These are phyloP conservation scores for Polydrusus tereticollis DNA, from an alignment of 2,888 invertebrate species.

Conservation along the genomic window DNA sequence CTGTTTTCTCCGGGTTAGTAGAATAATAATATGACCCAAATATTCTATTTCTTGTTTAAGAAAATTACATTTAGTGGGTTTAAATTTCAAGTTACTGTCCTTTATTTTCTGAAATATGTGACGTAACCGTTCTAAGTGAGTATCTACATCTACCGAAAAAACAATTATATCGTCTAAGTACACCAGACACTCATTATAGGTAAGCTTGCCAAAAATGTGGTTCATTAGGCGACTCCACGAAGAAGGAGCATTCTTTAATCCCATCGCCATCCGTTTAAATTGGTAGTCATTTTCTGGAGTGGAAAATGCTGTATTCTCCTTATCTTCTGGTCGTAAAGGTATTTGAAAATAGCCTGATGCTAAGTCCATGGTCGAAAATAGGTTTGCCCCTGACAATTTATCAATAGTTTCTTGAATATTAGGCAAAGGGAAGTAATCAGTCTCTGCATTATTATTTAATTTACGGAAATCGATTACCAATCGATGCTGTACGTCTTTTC, in stretches of 20 bases:
- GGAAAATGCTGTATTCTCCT: conserved; percentile 53
- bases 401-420: conserved; percentile 56
- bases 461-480: conserved; percentile 47
- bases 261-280: no score
- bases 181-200: conserved; percentile 44
- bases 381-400: conserved; percentile 51
- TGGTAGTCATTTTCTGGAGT: conserved; percentile 53
- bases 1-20: conserved; percentile 21
- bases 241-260: conserved; percentile 58
- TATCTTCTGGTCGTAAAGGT: conserved; percentile 44
- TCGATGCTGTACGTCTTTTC: conserved; percentile 46
- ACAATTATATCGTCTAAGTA: conserved; percentile 39
- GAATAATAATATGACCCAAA: conserved; percentile 47
- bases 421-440: conserved; percentile 51
- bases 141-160: conserved; percentile 11
- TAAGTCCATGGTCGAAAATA: no score
- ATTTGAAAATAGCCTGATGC: no score
- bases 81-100: conserved; percentile 43
- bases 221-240: conserved; percentile 60
- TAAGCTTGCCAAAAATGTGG: conserved; percentile 52
- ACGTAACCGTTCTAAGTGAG: conserved; percentile 10
- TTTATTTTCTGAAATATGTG: conserved; percentile 30
- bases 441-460: conserved; percentile 47
- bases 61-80: conserved; percentile 52
- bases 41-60: conserved; percentile 42